Percentiles rank a stretch among this genome's conserved stretches.
Conservation (phyloP, 2,888 invertebrate genomes). For the Trachelus troglodyta region DNA sequence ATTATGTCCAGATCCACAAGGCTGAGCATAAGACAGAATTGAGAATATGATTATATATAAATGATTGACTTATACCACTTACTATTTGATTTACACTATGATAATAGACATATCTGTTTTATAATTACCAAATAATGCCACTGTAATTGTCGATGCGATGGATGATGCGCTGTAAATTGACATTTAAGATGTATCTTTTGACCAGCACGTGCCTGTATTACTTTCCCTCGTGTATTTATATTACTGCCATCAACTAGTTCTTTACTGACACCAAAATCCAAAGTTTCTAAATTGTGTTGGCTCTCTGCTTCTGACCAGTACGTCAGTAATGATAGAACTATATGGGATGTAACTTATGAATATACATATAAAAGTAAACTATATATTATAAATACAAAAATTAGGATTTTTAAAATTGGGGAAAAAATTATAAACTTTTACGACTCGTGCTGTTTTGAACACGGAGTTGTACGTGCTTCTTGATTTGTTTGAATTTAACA, state of each 20-base stretch:
- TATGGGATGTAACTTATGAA: neutral
- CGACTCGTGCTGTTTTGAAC: neutral
- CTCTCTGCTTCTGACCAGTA: slow-evolving; percentile 22
- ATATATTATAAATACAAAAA: neutral
- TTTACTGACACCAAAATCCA: slow-evolving; percentile 10
- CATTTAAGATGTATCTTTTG: slow-evolving; percentile 15
- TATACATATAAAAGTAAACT: neutral
- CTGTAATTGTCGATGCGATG: slow-evolving; percentile 15
- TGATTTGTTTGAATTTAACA: neutral
- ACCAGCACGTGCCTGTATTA: slow-evolving; percentile 19
- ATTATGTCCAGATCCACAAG: slow-evolving; percentile 17
- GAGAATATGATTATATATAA: neutral
- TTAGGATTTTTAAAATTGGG: neutral
- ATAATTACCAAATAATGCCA: slow-evolving; percentile 21
- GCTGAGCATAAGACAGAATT: slow-evolving; percentile 1
- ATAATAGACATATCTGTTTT: neutral
- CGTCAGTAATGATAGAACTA: slow-evolving; percentile 17
- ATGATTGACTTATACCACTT: neutral
- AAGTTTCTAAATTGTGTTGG: slow-evolving; percentile 13
- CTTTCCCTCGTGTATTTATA: slow-evolving; percentile 15
- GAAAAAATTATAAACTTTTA: neutral
- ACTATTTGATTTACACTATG: neutral
- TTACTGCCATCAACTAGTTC: slow-evolving; percentile 4
- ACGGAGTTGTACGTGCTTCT: neutral
- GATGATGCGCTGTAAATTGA: slow-evolving; percentile 15